Base-by-base conservation (phyloP, 2,113 vertebrate genomes). In the Leiothrix lutea region DNA sequence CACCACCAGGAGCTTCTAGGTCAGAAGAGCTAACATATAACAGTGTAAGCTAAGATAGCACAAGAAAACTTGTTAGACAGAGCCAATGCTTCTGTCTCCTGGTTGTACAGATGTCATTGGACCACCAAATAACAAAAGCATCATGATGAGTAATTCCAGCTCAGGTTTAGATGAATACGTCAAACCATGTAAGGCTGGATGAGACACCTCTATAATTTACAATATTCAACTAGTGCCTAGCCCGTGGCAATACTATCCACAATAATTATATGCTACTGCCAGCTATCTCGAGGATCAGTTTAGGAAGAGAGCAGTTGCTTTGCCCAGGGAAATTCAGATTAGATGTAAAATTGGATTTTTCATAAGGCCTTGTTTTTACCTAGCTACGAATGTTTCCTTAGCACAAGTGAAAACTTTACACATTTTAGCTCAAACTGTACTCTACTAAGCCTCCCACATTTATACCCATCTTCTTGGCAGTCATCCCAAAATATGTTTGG, bases 401-500 rank as follows among this genome's bases (percentile, higher is more conserved):
- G 66, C 96, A 93, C 95, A 94, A 95, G 94, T 96, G 80, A 96
- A 97, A 98, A 93, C 90, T 96, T 82, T 97, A 89, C 67, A 93
- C 96, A 96, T 93, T 96, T 96, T 92, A 94, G 72, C 93, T 97
- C 91, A 96, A 96, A 82, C 79, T 97, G 78, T 58, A 94, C 93
- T 97, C 95, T 97, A 77, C n/a, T 84, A 94, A 94, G 66, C 94
- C 75, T 95, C 95, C 93, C 91, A 74, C 92, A 80, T 95, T 75
- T 93, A 95, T 93, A 96, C 82, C 95, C 89, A 90, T 78, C 90
- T 96, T 87, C 53, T 94, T 98, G 94, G 90, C 93, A 97, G 94
- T 88, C 96, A 92, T 97, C 92, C 95, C 65, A 89, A 97, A 98
- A 92, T 96, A 90, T 97, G 79, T 97, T 97, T 95, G 94, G 87